Conservation (phyloP, 2,113 vertebrate species). For the Chionis minor region DNA sequence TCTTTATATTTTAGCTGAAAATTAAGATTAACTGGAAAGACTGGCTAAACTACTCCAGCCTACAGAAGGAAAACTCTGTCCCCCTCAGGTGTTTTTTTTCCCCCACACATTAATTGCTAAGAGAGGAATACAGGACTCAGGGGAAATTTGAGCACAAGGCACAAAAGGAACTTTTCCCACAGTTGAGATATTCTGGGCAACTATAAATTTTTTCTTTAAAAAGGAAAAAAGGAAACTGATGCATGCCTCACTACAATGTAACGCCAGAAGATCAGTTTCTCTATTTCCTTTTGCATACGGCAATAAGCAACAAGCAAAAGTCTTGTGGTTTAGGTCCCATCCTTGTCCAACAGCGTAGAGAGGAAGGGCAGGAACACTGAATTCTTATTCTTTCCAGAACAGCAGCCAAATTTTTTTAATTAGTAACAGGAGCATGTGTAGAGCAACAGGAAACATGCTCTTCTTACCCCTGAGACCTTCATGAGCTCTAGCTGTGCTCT, state of each 20-base stretch:
- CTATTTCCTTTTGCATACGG: not conserved
- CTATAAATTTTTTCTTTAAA: not conserved
- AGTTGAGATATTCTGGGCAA: not conserved
- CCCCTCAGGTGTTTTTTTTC: too few relatives aligned
- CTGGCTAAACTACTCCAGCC: not conserved
- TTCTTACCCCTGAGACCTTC: not conserved
- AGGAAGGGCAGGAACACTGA: not conserved
- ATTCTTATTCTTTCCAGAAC: conserved; percentile 26
- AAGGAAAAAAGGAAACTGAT: not conserved
- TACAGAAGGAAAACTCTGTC: not conserved
- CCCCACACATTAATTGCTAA: not conserved
- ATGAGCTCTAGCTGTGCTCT: not conserved
- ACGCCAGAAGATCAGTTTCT: not conserved
- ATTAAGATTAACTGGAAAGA: not conserved
- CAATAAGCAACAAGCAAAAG: not conserved
- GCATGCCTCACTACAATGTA: not conserved
- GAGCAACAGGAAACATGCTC: not conserved
- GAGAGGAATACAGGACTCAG: not conserved
- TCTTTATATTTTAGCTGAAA: not conserved
- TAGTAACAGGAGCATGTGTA: not conserved
- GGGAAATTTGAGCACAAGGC: not conserved
- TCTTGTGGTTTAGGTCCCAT: not conserved
- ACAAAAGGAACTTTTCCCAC: not conserved
- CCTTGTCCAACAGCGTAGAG: not conserved
- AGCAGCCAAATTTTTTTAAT: not conserved